phyloP scores from a whole-genome alignment of 2,113 vertebrate species.

The Tautogolabrus adspersus region DNA sequence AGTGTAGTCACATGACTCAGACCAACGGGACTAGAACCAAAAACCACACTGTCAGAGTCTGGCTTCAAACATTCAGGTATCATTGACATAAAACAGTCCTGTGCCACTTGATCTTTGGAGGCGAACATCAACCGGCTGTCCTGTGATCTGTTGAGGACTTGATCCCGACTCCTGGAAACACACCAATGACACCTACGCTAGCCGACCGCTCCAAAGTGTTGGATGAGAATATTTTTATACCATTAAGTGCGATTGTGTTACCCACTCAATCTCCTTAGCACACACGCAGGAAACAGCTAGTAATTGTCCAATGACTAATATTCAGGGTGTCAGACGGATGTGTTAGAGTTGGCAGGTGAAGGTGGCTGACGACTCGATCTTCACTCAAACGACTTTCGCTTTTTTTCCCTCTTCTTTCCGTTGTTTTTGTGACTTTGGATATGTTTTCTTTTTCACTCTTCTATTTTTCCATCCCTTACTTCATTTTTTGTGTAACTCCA shows the following conservation, averaged over 20 bases:
- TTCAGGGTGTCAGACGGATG: slow-evolving; percentile 55
- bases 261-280: slow-evolving; percentile 25
- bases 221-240: slow-evolving; percentile 48
- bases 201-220: slow-evolving; percentile 29
- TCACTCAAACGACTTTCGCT: slow-evolving; percentile 16
- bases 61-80: slow-evolving; percentile 8
- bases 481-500: not conserved
- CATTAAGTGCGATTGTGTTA: slow-evolving; percentile 50
- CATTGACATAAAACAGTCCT: slow-evolving; percentile 2
- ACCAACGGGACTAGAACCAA: slow-evolving; percentile 14
- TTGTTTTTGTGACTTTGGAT: slow-evolving; percentile 26
- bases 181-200: slow-evolving; percentile 41
- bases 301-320: slow-evolving; percentile 70
- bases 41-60: slow-evolving; percentile 1
- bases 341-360: slow-evolving; percentile 69
- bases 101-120: not conserved
- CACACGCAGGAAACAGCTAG: slow-evolving; percentile 53
- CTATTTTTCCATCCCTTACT: slow-evolving; percentile 5
- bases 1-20: not conserved
- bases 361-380: slow-evolving; percentile 24
- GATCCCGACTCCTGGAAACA: slow-evolving; percentile 54
- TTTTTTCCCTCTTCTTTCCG: slow-evolving; percentile 15
- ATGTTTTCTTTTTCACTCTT: slow-evolving; percentile 5
- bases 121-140: not conserved
- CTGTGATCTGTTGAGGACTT: slow-evolving; percentile 35